Evolutionary conservation across 2,797 vertebrate species (phyloP).

Genomic region (Rallus crepitans): DNA sequence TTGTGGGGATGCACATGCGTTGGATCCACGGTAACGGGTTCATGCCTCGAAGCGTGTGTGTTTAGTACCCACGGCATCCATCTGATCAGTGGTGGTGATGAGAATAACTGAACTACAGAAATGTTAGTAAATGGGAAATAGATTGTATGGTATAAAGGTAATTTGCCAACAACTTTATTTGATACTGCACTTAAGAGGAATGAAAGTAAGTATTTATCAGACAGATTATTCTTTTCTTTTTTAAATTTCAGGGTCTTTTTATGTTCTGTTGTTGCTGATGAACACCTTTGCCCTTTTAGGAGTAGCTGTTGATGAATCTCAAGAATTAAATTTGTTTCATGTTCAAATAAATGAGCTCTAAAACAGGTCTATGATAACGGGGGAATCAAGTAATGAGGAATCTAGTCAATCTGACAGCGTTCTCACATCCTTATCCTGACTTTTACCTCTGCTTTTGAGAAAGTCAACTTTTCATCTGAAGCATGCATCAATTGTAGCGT

Average conservation of each 20-base stretch:
- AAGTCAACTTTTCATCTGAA: neutral
- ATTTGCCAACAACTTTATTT: neutral
- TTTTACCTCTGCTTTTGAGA: neutral
- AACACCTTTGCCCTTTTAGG: neutral
- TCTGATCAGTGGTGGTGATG: neutral
- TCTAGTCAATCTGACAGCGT: neutral
- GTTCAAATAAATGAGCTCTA: constrained; percentile 1
- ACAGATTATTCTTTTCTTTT: neutral
- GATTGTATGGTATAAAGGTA: neutral
- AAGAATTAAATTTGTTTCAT: neutral
- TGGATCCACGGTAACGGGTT: rapidly evolving
- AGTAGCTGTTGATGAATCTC: neutral
- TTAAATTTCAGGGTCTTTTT: neutral
- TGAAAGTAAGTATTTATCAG: neutral
- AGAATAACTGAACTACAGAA: neutral
- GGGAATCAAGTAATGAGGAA: neutral
- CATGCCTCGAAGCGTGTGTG: neutral
- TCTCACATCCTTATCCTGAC: neutral
- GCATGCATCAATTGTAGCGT: neutral
- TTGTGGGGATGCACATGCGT: neutral
- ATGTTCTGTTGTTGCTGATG: neutral
- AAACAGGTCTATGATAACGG: neutral
- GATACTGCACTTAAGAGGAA: neutral
- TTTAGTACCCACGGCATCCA: neutral
- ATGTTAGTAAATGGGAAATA: neutral